phyloP scores from a whole-genome alignment of 2,113 vertebrate genomes.

The Ahaetulla prasina region DNA sequence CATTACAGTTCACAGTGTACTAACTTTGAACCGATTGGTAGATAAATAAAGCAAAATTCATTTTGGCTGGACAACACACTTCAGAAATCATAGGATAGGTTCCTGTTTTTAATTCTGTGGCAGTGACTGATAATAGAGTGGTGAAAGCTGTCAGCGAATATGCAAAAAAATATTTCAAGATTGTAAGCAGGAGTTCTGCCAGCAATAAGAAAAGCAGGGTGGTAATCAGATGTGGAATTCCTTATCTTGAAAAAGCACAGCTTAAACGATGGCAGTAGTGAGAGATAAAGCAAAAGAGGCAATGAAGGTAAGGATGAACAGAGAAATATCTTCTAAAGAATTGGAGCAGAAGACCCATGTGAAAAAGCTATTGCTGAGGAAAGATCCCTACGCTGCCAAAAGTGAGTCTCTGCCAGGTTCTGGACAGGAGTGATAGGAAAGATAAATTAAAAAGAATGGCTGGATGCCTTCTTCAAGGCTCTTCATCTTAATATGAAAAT shows the following conservation, averaged over 20 bases:
- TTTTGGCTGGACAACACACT: slow-evolving; percentile 20
- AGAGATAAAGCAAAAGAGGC: slow-evolving; percentile 59
- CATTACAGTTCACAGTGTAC: neutral
- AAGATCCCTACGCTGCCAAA: slow-evolving; percentile 54
- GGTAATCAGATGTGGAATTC: slow-evolving; percentile 49
- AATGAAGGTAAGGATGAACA: slow-evolving; percentile 67
- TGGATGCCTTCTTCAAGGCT: slow-evolving; percentile 44
- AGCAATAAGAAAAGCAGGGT: slow-evolving; percentile 47
- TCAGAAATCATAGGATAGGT: slow-evolving; percentile 36
- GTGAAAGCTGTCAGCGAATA: slow-evolving; percentile 52
- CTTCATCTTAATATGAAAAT: slow-evolving; percentile 42
- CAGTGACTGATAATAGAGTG: slow-evolving; percentile 33
- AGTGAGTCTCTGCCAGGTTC: slow-evolving; percentile 29
- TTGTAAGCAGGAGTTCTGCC: slow-evolving; percentile 37
- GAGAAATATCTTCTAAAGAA: slow-evolving; percentile 68
- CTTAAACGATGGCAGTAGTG: slow-evolving; percentile 55
- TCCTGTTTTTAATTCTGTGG: slow-evolving; percentile 32
- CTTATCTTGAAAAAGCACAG: slow-evolving; percentile 68
- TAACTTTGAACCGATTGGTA: slow-evolving; percentile 19
- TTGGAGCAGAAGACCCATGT: slow-evolving; percentile 57
- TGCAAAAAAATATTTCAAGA: slow-evolving; percentile 53
- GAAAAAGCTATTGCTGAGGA: slow-evolving; percentile 62
- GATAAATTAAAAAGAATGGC: slow-evolving; percentile 56
- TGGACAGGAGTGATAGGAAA: slow-evolving; percentile 51
- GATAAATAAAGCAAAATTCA: slow-evolving; percentile 19